Evolutionary conservation across 2,113 vertebrate genomes (phyloP).

Genomic region (Cyprinus carpio): DNA sequence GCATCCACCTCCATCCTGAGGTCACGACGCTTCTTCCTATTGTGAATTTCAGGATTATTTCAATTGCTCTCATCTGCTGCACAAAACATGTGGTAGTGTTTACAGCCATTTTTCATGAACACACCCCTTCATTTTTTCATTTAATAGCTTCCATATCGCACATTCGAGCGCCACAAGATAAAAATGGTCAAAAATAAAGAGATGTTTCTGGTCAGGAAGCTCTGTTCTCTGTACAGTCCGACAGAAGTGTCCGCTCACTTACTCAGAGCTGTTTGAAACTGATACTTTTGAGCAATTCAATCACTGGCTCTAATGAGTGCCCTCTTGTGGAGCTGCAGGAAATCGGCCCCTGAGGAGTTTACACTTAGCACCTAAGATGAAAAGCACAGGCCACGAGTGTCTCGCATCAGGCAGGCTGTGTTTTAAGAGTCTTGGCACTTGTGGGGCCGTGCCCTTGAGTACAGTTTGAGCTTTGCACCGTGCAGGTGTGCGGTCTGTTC

Average conservation of each 20-base stretch:
- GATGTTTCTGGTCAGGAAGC: conserved; percentile 48
- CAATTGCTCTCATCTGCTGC: conserved; percentile 65
- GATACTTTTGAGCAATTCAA: not conserved
- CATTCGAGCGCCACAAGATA: conserved; percentile 48
- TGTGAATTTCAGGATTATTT: conserved; percentile 58
- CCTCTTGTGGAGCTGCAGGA: conserved; percentile 38
- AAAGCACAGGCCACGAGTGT: conserved; percentile 18
- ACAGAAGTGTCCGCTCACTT: conserved; percentile 26
- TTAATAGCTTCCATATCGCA: conserved; percentile 70
- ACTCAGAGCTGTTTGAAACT: not conserved
- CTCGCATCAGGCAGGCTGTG: conserved; percentile 34
- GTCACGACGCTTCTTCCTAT: conserved; percentile 49
- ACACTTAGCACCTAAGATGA: conserved; percentile 27
- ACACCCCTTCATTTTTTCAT: conserved; percentile 64
- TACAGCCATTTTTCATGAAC: conserved; percentile 67
- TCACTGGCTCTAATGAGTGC: conserved; percentile 10
- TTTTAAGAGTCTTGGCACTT: conserved; percentile 46
- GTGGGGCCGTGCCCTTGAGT: conserved; percentile 27
- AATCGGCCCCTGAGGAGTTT: not conserved
- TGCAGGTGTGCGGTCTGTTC: conserved; percentile 74
- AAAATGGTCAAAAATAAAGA: conserved; percentile 26
- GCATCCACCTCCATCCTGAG: conserved; percentile 24
- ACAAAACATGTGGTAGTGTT: conserved; percentile 71
- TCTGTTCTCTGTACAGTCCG: conserved; percentile 39
- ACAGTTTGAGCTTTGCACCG: conserved; percentile 39